Percentiles rank a stretch among this genome's conserved stretches.
phyloP scores from a whole-genome alignment of 2,113 vertebrate genomes.

The Amphiprion percula region DNA sequence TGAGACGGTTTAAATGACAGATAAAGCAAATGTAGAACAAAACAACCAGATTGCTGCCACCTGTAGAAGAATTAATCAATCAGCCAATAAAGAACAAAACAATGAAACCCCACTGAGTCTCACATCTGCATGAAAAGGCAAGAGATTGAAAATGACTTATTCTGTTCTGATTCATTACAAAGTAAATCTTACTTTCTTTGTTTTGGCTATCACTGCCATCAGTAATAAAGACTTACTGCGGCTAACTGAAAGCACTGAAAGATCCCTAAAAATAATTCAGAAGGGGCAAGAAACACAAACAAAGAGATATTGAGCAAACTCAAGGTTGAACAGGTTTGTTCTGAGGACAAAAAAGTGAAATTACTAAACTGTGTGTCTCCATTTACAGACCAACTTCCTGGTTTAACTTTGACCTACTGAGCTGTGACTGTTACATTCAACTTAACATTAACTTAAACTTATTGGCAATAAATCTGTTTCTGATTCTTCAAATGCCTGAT shows the following conservation, averaged over 20 bases:
- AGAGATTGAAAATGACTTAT: constrained; percentile 8
- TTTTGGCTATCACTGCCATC: not conserved
- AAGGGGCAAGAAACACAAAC: not conserved
- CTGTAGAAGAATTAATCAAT: not conserved
- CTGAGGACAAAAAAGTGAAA: not conserved
- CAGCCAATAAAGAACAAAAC: constrained; percentile 1
- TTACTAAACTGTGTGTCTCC: not conserved
- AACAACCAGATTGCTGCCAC: not conserved
- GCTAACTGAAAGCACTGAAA: not conserved
- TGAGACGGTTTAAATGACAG: not conserved
- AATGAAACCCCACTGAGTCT: not conserved
- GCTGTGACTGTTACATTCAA: not conserved
- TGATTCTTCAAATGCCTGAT: not conserved
- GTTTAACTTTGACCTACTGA: not conserved
- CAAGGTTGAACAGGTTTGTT: not conserved
- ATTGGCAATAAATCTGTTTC: not conserved
- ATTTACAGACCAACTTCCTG: not conserved
- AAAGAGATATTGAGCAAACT: not conserved
- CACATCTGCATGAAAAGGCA: not conserved
- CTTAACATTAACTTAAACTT: not conserved
- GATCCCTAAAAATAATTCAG: not conserved
- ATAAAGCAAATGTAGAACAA: constrained; percentile 8
- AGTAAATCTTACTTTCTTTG: not conserved
- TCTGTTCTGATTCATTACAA: not conserved
- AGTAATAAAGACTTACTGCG: not conserved